Percentiles rank a stretch among this genome's conserved stretches.
These are phyloP conservation scores for Dreissena polymorpha DNA, from an alignment of 1,140 invertebrate genomes.

Conservation along the genomic window DNA sequence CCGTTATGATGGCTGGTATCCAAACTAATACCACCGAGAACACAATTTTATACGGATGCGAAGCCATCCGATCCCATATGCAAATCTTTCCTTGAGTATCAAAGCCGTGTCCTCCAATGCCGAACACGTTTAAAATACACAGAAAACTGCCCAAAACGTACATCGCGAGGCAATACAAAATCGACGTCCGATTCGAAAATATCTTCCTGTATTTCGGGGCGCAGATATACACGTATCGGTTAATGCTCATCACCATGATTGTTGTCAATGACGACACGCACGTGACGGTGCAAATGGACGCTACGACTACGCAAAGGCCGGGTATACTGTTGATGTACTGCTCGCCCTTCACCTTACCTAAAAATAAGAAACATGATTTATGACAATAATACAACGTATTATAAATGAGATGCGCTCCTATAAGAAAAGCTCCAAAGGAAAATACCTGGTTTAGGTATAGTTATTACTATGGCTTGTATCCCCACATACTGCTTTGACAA, in stretches of 20 bases:
- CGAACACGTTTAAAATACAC: slow-evolving; percentile 62
- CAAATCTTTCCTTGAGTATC: slow-evolving; percentile 69
- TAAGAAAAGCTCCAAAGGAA: too few relatives aligned
- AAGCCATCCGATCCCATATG: slow-evolving; percentile 71
- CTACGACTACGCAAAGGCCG: slow-evolving; percentile 68
- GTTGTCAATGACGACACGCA: slow-evolving; percentile 69
- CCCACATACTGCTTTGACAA: too few relatives aligned
- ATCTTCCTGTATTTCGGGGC: slow-evolving; percentile 62
- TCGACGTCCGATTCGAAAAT: slow-evolving; percentile 63
- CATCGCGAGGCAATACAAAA: slow-evolving; percentile 57
- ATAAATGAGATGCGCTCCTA: background rate
- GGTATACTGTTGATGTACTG: slow-evolving; percentile 66
- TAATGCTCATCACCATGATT: slow-evolving; percentile 68
- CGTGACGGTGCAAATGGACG: slow-evolving; percentile 64
- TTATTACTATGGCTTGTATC: too few relatives aligned
- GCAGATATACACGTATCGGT: slow-evolving; percentile 73
- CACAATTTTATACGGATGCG: slow-evolving; percentile 67
- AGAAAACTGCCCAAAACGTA: slow-evolving; percentile 58
- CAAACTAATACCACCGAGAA: slow-evolving; percentile 66
- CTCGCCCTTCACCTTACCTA: slow-evolving; percentile 64
- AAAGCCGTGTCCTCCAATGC: slow-evolving; percentile 68
- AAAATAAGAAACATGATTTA: slow-evolving; percentile 16
- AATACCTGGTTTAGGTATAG: too few relatives aligned
- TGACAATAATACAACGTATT: background rate
- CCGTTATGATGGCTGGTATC: slow-evolving; percentile 65